A percentile compares a stretch with the other conserved stretches of the same genome.
These are phyloP conservation scores for Achatina immaculata DNA, from an alignment of 1,140 invertebrate genomes.

Conservation along the genomic window DNA sequence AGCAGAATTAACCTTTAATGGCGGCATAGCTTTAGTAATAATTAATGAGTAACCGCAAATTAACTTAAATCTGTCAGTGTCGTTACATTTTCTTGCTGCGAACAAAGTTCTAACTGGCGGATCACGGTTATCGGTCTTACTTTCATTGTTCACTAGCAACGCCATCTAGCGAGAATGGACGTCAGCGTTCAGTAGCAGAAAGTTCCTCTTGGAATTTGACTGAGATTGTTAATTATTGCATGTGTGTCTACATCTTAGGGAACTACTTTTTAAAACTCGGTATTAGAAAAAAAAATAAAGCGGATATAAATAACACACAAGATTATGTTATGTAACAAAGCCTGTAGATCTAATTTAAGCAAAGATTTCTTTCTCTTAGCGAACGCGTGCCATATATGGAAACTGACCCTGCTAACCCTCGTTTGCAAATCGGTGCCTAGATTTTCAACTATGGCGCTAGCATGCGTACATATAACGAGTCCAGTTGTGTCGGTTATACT, in stretches of 20 bases:
- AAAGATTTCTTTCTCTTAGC: not conserved
- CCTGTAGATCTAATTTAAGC: not conserved
- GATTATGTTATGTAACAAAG: no score
- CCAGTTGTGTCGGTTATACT: not conserved
- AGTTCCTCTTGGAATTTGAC: not conserved
- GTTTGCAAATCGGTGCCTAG: constrained; percentile 36
- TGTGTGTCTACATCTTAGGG: not conserved
- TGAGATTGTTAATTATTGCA: not conserved
- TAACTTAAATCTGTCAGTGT: no score
- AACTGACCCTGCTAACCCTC: constrained; percentile 42
- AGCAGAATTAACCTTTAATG: no score
- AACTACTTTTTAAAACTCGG: not conserved
- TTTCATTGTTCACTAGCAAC: not conserved
- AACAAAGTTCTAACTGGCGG: no score
- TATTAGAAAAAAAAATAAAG: not conserved
- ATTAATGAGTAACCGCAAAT: no score
- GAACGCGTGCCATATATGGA: constrained; percentile 39
- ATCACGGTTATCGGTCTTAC: no score
- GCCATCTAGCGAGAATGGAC: constrained; percentile 9
- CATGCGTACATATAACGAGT: not conserved
- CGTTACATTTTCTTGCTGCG: no score
- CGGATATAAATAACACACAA: no score
- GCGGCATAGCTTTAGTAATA: no score
- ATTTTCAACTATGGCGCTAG: constrained; percentile 33
- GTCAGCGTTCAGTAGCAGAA: not conserved